Percentiles rank a stretch among this genome's conserved stretches.
Evolutionary conservation across 2,888 invertebrate species (phyloP).

Genomic region (Seladonia tumulorum): DNA sequence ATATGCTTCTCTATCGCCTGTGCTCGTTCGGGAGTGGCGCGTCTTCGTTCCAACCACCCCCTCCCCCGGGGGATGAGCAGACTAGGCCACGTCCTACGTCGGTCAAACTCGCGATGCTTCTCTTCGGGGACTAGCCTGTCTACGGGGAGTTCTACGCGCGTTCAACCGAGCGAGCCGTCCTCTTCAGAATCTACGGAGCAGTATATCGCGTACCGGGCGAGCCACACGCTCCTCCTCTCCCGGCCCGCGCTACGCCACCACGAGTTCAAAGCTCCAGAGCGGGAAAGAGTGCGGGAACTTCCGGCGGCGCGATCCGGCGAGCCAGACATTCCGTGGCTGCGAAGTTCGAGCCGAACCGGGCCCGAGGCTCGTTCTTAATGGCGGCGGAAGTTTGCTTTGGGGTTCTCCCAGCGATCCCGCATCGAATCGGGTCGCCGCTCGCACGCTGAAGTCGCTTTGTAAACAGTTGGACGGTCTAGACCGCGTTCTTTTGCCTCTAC

Average conservation of each 20-base stretch:
- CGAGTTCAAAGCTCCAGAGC: slow-evolving; percentile 79
- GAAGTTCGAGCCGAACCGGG: slow-evolving; percentile 52
- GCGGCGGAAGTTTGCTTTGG: slow-evolving; percentile 73
- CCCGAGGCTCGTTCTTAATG: slow-evolving; percentile 60
- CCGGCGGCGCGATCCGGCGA: slow-evolving; percentile 74
- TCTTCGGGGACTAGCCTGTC: neutral
- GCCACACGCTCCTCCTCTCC: slow-evolving; percentile 13
- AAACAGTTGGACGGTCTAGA: slow-evolving; percentile 1
- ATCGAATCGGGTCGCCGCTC: slow-evolving; percentile 52
- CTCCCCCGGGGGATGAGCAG: neutral
- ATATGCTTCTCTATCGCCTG: slow-evolving; percentile 33
- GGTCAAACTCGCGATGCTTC: neutral
- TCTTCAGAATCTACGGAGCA: slow-evolving; percentile 57
- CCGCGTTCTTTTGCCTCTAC: neutral
- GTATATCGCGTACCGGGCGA: slow-evolving; percentile 59
- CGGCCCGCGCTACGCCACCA: slow-evolving; percentile 19
- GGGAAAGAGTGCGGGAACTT: slow-evolving; percentile 78
- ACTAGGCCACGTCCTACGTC: slow-evolving; percentile 56
- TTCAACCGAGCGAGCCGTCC: slow-evolving; percentile 34
- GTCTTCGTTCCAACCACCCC: slow-evolving; percentile 24
- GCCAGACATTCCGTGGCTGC: slow-evolving; percentile 66
- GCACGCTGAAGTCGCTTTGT: neutral
- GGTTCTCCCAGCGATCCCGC: slow-evolving; percentile 56
- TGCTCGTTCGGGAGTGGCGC: neutral
- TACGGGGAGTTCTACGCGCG: neutral